phyloP scores from a whole-genome alignment of 92 coral and sea anemone species.

The Epizoanthus scotinus region DNA sequence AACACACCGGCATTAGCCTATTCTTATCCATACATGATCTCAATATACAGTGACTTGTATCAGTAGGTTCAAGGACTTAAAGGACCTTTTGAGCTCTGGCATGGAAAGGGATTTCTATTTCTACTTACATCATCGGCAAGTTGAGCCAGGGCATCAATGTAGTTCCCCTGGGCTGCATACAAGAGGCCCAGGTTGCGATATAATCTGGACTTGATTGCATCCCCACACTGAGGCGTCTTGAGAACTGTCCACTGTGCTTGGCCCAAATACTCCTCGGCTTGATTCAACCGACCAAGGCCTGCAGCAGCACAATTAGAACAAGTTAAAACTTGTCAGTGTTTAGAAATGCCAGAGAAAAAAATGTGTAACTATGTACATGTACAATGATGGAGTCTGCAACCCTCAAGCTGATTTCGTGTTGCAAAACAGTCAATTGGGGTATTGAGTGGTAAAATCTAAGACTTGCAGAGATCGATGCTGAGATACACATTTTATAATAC shows the following conservation, averaged over 20 bases:
- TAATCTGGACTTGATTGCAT: constrained; percentile 83
- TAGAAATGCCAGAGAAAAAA: not conserved
- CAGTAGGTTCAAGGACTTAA: no score
- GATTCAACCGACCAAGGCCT: constrained; percentile 88
- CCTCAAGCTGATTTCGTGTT: not conserved
- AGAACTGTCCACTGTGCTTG: constrained; percentile 99
- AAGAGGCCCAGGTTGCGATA: constrained; percentile 92
- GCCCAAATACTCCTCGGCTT: constrained; percentile 94
- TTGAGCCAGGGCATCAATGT: constrained; percentile 77
- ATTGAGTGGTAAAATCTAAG: no score
- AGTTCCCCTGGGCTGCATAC: constrained; percentile 91
- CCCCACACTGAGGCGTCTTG: constrained; percentile 91
- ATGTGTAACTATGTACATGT: not conserved
- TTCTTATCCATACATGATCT: no score
- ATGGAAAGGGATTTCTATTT: no score
- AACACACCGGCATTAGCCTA: no score
- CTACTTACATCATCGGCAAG: constrained; percentile 92
- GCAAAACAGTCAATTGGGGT: no score
- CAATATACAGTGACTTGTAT: no score
- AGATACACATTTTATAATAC: no score
- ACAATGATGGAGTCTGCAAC: not conserved
- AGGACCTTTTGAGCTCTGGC: no score
- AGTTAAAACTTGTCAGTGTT: not conserved
- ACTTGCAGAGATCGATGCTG: no score
- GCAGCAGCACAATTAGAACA: not conserved